phyloP scores from a whole-genome alignment of 2,888 invertebrate genomes.

The Pterostichus madidus region DNA sequence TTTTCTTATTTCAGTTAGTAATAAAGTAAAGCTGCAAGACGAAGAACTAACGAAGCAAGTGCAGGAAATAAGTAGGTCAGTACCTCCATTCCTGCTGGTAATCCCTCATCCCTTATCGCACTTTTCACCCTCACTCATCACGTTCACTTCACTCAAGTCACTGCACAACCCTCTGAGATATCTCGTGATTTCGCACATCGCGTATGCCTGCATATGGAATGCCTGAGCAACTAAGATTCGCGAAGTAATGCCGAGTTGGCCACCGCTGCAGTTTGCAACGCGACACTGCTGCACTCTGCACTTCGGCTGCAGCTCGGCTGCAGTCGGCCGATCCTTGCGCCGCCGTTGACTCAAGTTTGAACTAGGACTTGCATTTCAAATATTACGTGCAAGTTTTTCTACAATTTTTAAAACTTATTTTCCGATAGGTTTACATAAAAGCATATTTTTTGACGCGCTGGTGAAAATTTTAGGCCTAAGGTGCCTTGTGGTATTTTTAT shows the following conservation, averaged over 20 bases:
- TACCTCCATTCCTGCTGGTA: constrained; percentile 13
- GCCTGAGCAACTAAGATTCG: constrained; percentile 1
- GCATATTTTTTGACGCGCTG: too few relatives aligned
- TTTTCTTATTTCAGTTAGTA: too few relatives aligned
- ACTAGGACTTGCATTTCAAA: constrained; percentile 45
- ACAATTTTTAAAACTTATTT: too few relatives aligned
- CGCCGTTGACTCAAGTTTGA: neutral
- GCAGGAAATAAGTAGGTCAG: constrained; percentile 20
- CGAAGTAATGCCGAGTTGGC: constrained; percentile 8
- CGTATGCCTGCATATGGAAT: neutral
- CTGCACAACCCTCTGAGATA: neutral
- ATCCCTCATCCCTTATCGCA: neutral
- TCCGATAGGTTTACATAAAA: too few relatives aligned
- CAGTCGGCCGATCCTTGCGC: constrained; percentile 34
- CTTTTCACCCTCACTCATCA: neutral
- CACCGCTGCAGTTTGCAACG: constrained; percentile 49
- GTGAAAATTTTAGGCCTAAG: neutral
- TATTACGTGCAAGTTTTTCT: neutral
- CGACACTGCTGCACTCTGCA: constrained; percentile 57
- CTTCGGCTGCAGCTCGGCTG: constrained; percentile 30
- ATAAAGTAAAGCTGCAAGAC: too few relatives aligned
- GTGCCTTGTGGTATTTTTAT: too few relatives aligned
- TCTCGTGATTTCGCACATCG: neutral
- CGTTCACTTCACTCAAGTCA: constrained; percentile 17
- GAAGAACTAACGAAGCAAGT: too few relatives aligned